Percentiles rank a stretch among this genome's conserved stretches.
phyloP scores from a whole-genome alignment of 2,888 invertebrate species.

The Watsonalla binaria region DNA sequence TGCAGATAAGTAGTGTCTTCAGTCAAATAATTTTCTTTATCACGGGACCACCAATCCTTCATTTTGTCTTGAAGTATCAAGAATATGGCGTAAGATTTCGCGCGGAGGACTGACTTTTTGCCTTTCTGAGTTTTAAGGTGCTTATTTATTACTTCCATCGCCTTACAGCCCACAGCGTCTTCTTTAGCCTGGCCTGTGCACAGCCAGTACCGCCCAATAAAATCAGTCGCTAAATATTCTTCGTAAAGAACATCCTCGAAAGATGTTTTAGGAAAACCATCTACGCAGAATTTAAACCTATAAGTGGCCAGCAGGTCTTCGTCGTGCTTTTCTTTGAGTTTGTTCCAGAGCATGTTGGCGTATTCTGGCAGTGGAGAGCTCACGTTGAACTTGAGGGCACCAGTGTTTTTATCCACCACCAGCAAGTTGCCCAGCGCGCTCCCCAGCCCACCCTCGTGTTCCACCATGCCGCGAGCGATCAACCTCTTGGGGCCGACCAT shows the following conservation, averaged over 20 bases:
- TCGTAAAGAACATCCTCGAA: not conserved
- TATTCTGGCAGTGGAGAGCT: conserved; percentile 16
- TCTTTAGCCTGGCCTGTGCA: conserved; percentile 1
- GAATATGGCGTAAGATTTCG: not conserved
- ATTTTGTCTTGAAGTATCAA: conserved; percentile 2
- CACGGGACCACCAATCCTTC: conserved; percentile 18
- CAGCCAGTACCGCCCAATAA: not conserved
- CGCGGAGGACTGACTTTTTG: not conserved
- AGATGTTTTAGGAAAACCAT: not conserved
- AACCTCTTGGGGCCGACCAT: conserved; percentile 23
- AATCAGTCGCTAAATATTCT: not conserved
- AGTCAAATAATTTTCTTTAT: conserved; percentile 3
- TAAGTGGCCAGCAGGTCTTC: not conserved
- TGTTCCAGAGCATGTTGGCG: conserved; percentile 22
- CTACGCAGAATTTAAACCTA: not conserved
- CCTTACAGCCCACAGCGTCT: not conserved
- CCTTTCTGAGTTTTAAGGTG: not conserved
- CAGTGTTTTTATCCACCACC: conserved; percentile 17
- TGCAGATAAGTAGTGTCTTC: not conserved
- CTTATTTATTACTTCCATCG: not conserved
- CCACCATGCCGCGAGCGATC: conserved; percentile 20
- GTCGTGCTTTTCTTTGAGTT: conserved; percentile 6
- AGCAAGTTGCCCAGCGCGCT: conserved; percentile 37
- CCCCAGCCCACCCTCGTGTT: conserved; percentile 28
- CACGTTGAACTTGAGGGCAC: conserved; percentile 24